Conservation (phyloP, 1,140 invertebrate species). For the Bombus superbus region DNA sequence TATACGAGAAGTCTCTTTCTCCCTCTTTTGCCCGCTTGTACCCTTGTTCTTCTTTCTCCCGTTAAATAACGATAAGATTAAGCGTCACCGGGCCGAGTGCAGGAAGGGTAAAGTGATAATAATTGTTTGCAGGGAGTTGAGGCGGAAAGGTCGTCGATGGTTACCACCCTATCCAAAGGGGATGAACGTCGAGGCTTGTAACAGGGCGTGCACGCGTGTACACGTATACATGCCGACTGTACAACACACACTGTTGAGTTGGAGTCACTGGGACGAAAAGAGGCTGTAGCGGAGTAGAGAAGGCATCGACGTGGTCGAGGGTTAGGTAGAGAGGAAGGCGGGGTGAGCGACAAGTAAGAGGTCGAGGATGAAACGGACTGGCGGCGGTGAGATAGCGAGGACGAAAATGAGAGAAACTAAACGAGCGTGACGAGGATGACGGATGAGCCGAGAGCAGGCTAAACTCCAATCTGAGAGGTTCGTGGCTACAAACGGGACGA, state of each 20-base stretch:
- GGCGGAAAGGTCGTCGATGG: constrained; percentile 55
- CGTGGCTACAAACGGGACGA: constrained; percentile 33
- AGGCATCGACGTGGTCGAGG: constrained; percentile 22
- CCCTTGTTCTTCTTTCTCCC: constrained; percentile 8
- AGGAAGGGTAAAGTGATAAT: constrained; percentile 75
- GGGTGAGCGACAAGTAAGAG: constrained; percentile 29
- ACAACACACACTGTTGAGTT: constrained; percentile 1
- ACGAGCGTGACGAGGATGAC: constrained; percentile 43
- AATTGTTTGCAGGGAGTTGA: constrained; percentile 69
- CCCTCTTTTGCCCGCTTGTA: not conserved
- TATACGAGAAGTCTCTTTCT: not conserved
- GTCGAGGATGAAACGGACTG: constrained; percentile 47
- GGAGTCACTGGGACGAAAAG: constrained; percentile 31
- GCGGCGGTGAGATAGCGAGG: constrained; percentile 1
- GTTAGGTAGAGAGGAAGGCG: constrained; percentile 11
- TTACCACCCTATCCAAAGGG: constrained; percentile 37
- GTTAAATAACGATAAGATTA: constrained; percentile 72
- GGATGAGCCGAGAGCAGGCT: constrained; percentile 18
- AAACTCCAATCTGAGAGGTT: constrained; percentile 46
- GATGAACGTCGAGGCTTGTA: constrained; percentile 26
- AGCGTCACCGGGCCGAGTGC: constrained; percentile 67
- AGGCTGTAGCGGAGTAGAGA: constrained; percentile 11
- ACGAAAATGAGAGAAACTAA: constrained; percentile 43
- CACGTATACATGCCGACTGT: constrained; percentile 18
- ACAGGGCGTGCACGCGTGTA: constrained; percentile 1